Evolutionary conservation across 2,113 vertebrate species (phyloP), one percentile per base, ranked within the genome.

Genomic region (Alexandromys fortis): DNA sequence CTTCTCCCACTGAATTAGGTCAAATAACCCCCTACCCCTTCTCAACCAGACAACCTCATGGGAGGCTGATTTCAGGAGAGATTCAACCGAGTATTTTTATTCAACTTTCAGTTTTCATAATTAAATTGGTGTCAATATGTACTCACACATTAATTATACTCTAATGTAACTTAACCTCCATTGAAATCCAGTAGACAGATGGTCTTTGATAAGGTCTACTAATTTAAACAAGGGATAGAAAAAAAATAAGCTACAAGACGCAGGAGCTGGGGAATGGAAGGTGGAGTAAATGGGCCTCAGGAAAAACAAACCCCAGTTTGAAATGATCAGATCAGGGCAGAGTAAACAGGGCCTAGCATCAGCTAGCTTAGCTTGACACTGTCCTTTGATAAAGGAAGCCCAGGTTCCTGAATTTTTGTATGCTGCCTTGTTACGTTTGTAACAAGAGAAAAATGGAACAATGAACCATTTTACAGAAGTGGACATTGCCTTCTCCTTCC

Each of bases 31-130:
- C 35, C 72, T 12, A 75, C 68, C 17, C 65, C 17, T 67, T 85
- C 49, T 65, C 58, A 79, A 52, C 30, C 33, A 92, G 92, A 94
- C 76, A 94, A 70, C 47, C 61, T 61, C 52, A 91, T 7, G 83
- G 38, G 55, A 94, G 49, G 92, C 28, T 52, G 73, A 92, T 14
- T 93, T 42, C 58, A 55, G 82, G 52, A 94, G 58, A 94, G 77
- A 96, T 89, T 94, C 79, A 96, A 94, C 89, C 24, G 86, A 58
- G 16, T 65, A 85, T 73, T 92, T 98, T 96, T 75, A 91, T 94
- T 93, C 96, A 96, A 97, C 81, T 94, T 96, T 96, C 38, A 52
- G 26, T 97, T 97, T 97, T 94, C 63, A 91, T 95, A 97, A 96
- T 97, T 96, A 95, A 97, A 89, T 94, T 86, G 78, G 87, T 97